phyloP scores from a whole-genome alignment of 2,797 vertebrate species.

The Centroberyx gerrardi region DNA sequence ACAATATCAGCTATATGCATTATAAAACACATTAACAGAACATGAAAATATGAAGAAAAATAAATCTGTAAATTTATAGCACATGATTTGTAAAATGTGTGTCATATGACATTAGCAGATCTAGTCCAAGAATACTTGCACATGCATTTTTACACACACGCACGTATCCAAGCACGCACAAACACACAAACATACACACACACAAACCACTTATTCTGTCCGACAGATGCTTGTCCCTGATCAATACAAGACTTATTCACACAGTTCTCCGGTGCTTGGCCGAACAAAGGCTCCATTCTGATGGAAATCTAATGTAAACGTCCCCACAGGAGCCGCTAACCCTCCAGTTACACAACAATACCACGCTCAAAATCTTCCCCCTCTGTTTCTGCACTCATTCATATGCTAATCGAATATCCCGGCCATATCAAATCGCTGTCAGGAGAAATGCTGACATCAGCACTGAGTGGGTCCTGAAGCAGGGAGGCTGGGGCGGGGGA shows the following conservation, averaged over 20 bases:
- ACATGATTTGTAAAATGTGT: too few relatives aligned
- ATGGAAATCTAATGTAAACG: conserved; percentile 73
- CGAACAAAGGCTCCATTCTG: conserved; percentile 63
- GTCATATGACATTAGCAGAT: not conserved
- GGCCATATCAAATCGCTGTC: conserved; percentile 60
- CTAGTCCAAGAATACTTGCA: not conserved
- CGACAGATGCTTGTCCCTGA: conserved; percentile 39
- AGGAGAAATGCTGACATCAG: conserved; percentile 59
- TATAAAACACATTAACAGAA: too few relatives aligned
- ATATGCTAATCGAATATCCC: conserved; percentile 66
- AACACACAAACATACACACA: not conserved
- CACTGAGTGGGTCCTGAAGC: conserved; percentile 31
- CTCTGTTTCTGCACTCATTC: conserved; percentile 53
- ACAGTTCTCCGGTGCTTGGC: conserved; percentile 19
- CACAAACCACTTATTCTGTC: not conserved
- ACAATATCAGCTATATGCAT: too few relatives aligned
- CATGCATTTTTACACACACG: not conserved
- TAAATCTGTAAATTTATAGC: too few relatives aligned
- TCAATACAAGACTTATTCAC: conserved; percentile 47
- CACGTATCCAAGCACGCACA: not conserved
- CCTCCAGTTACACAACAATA: conserved; percentile 60
- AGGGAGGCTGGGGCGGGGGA: not conserved
- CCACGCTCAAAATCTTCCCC: conserved; percentile 32
- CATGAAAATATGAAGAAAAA: too few relatives aligned
- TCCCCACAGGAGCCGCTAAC: conserved; percentile 52